A percentile compares a stretch with the other conserved stretches of the same genome.
phyloP scores from a whole-genome alignment of 2,113 vertebrate genomes.

The Cololabis saira region DNA sequence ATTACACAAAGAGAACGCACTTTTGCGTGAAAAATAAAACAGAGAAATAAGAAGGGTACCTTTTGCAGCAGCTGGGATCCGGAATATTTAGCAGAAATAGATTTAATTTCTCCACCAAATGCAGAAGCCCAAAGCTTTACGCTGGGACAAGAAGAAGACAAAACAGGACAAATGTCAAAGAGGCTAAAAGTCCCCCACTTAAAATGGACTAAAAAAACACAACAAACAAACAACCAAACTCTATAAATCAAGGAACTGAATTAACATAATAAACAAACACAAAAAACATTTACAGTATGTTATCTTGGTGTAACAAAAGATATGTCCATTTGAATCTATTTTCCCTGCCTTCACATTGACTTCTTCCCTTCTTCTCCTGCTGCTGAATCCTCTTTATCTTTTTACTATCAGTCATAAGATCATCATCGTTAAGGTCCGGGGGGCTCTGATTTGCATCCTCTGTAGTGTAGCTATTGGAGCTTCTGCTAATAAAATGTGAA shows the following conservation, averaged over 20 bases:
- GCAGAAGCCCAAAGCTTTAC: slow-evolving; percentile 99
- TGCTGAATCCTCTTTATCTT: slow-evolving; percentile 22
- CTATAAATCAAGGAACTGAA: not conserved
- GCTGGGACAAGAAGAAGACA: slow-evolving; percentile 70
- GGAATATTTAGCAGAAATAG: slow-evolving; percentile 97
- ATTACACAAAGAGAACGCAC: slow-evolving; percentile 36
- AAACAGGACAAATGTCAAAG: slow-evolving; percentile 12
- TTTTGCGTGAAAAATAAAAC: not conserved
- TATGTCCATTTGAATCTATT: not conserved
- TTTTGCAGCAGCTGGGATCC: slow-evolving; percentile 97
- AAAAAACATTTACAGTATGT: not conserved
- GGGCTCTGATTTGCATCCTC: slow-evolving; percentile 23
- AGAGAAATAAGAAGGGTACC: slow-evolving; percentile 78
- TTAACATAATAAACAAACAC: too few relatives aligned
- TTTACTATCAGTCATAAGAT: slow-evolving; percentile 15
- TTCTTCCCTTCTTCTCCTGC: not conserved
- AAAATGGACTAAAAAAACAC: not conserved
- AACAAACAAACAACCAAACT: not conserved
- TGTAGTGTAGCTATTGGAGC: slow-evolving; percentile 11
- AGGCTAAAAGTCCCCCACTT: not conserved
- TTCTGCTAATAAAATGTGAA: slow-evolving; percentile 17
- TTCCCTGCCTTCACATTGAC: not conserved
- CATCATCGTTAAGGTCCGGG: not conserved
- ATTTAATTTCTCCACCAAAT: slow-evolving; percentile 98
- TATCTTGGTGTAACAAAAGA: too few relatives aligned